A percentile compares a stretch with the other conserved stretches of the same genome.
Evolutionary conservation across 92 coral and sea anemone genomes (phyloP).

Genomic region (Actinostola sp.): DNA sequence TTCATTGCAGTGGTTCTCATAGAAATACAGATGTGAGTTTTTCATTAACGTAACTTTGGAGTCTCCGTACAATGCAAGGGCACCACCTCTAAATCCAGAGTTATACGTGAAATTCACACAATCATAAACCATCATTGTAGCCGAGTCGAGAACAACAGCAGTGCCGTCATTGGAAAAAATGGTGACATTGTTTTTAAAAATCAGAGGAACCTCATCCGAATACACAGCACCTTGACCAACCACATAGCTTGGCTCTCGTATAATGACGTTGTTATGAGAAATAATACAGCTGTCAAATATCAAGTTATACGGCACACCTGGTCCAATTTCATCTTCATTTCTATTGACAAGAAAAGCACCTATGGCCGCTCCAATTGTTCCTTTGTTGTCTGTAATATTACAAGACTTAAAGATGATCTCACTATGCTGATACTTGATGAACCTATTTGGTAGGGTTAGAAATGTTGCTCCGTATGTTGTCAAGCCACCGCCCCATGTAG

Average conservation of each 20-base stretch:
- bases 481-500: constrained; percentile 70
- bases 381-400: constrained; percentile 52
- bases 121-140: constrained; percentile 58
- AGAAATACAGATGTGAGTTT: constrained; percentile 57
- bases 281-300: constrained; percentile 53
- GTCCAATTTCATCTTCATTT: constrained; percentile 82
- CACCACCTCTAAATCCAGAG: constrained; percentile 86
- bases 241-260: constrained; percentile 29
- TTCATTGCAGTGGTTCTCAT: constrained; percentile 56
- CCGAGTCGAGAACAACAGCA: constrained; percentile 77
- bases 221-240: constrained; percentile 87
- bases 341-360: constrained; percentile 71
- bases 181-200: constrained; percentile 40
- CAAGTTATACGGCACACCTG: constrained; percentile 63
- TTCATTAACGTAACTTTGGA: constrained; percentile 59
- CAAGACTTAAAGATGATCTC: constrained; percentile 48
- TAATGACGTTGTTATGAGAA: constrained; percentile 45
- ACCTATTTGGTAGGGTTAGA: constrained; percentile 7
- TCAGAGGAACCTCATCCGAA: constrained; percentile 73
- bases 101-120: constrained; percentile 60
- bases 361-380: constrained; percentile 89
- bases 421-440: constrained; percentile 17
- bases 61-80: constrained; percentile 82
- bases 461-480: constrained; percentile 69
- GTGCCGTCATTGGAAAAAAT: constrained; percentile 62